Base-by-base conservation (phyloP, 2,888 invertebrate species). In the Ypsolopha scabrella region DNA sequence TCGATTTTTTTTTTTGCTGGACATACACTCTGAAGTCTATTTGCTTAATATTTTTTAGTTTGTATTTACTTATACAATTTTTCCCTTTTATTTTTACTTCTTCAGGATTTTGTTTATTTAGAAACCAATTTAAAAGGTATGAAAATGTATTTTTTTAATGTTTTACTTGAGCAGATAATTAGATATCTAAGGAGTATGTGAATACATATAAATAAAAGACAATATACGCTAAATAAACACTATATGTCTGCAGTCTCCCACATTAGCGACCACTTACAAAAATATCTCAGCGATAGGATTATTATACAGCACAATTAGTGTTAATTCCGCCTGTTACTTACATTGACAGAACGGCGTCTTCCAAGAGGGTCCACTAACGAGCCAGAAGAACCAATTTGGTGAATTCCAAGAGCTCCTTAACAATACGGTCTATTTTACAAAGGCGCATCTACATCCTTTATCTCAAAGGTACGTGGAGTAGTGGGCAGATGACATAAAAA, bases 271-370 rank as follows among this genome's bases (percentile, higher is more conserved):
- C 69, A 65, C 69, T 74, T 60, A 57, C 57, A 24, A 24, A 24
- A 24, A 24, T 24, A 24, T 24, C 24, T 24, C 24, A 24, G 24
- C 61, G 67, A 81, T 79, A 55, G 72, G 62, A 70, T 72, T 78
- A 81, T 82, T 82, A 82, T 82, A 76, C 80, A 60, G 64, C 57
- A 64, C 77, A 75, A 75, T 79, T 75, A 78, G 70, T 61, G 24
- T 24, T 24, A 24, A 24, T 24, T 24, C 24, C 4, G 59, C 65
- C 61, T 57, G 57, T 53, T 52, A 51, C 24, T 50, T 55, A 55
- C 60, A 55, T 54, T 53, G 56, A 61, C 53, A 55, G 52, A 62
- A 45, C 14, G 50, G 46, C 11, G 46, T 46, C 34, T 13, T 46
- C 10, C 13, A 24, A 43, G 43, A 24, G 43, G 11, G n/a, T 8